Base-by-base conservation (phyloP, 2,113 vertebrate genomes). In the Orycteropus afer region DNA sequence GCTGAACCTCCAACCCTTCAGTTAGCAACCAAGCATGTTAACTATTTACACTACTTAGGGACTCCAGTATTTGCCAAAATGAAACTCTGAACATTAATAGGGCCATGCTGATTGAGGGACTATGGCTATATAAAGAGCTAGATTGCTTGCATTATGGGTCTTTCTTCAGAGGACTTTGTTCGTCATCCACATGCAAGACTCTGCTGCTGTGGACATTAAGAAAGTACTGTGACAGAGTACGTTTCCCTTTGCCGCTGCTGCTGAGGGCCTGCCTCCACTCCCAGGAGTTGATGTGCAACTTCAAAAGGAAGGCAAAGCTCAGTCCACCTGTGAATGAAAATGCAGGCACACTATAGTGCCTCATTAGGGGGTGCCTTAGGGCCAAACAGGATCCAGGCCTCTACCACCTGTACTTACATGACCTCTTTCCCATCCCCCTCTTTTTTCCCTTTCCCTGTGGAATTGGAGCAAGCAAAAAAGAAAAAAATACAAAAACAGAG, bases 201-300 rank as follows among this genome's bases (percentile, higher is more conserved):
- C 49, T 40, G 17, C 32, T 45, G 25, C 65, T 37, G 0, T 32
- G 12, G 63, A 22, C 12, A 5, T 45, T 25, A 11, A 4, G 47
- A 8, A 15, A 2, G 1, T 6, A 13, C 0, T 22, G 0, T 0
- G 40, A 55, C 49, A 3, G 1, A 2, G 3, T 53, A 6, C 18
- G 8, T 40, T 34, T 76, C 5, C 25, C 5, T 78, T 71, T 63
- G 40, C 4, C 5, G 4, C 29, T 47, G 0, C 22, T 81, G 15
- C 63, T 32, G 13, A 87, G 53, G 61, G 7, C 8, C 5, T 37
- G 17, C 37, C 18, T 42, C 84, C 32, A 12, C 32, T 13, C 25
- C 29, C 13, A 13, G 20, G 22, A 42, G 34, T 42, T 0, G 47
- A 45, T 0, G 0, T 14, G n/a, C 42, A 20, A 76, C 63, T 93